Base-by-base conservation (phyloP, 1,140 invertebrate genomes). In the Orchesella cincta region DNA sequence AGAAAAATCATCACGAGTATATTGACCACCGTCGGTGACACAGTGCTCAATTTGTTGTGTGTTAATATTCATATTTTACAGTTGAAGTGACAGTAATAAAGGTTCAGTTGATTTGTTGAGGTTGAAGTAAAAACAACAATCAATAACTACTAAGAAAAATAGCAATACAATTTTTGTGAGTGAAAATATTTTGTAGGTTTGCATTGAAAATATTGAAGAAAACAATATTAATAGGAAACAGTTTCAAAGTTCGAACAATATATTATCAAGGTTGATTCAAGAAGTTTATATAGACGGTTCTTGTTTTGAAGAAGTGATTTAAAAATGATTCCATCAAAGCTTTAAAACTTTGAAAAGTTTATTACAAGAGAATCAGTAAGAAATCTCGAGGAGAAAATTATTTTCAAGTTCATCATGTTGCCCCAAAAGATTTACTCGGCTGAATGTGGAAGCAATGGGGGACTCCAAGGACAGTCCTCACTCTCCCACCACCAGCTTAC, bases 401-500 rank as follows among this genome's bases (percentile, higher is more conserved):
- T 16, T 29, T 72, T 29, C 16, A n/a, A 28, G 5, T 29, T 46
- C 33, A 74, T 57, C 39, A 74, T 74, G 39, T 74, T 54, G 52
- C 73, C 33, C n/a, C 52, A 74, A 33, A 74, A 74, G 51, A 39
- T 74, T 26, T 54, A 74, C 31, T n/a, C 73, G 14, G 5, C 14
- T 23, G 71, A 73, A 12, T 36, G 71, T 67, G 73, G 80, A 64
- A 74, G 62, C 36, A 28, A 57, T 20, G 75, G 70, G 51, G n/a
- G n/a, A n/a, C 75, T 74, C 31, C 79, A 81, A 34, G 52, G 54
- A 51, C 79, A 82, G 52, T 71, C 73, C 8, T 79, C 81, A 23
- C 57, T 80, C 3, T 80, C 81, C 78, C 81, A 39, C 72, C 64
- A 54, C 81, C 81, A 28, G 35, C 80, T 12, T 80, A 79, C 33